Conservation (phyloP, 2,888 invertebrate species). For the Tanaodytes sp. region DNA sequence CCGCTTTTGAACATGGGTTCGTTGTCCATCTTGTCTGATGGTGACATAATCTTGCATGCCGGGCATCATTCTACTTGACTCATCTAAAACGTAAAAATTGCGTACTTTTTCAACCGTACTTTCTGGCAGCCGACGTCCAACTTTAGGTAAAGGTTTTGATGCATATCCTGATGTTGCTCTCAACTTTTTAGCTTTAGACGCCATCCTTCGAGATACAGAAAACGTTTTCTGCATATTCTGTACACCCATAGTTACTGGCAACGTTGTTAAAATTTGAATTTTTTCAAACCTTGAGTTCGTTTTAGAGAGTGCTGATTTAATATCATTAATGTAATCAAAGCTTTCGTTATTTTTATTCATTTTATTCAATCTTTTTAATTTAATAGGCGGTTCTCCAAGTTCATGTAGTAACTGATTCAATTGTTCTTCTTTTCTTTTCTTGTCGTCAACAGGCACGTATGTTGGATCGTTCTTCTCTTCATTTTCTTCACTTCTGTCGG, state of each 20-base stretch:
- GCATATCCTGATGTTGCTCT: conserved; percentile 3
- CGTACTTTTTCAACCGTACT: background rate
- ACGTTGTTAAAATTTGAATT: background rate
- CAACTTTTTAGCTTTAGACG: conserved; percentile 1
- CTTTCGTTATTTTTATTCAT: background rate
- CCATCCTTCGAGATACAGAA: background rate
- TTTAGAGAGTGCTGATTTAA: background rate
- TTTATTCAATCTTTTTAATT: background rate
- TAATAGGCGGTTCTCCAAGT: background rate
- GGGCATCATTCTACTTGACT: conserved; percentile 7
- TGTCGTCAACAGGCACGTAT: background rate
- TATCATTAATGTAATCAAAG: background rate
- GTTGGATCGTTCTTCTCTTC: background rate
- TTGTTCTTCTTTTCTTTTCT: conserved; percentile 3
- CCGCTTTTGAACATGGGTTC: background rate
- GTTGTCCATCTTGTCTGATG: background rate
- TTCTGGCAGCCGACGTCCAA: conserved; percentile 4
- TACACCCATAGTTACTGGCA: background rate
- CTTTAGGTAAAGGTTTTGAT: background rate
- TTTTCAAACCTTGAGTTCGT: background rate
- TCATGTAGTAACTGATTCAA: background rate
- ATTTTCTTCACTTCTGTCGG: background rate
- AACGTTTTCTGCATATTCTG: background rate
- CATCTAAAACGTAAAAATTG: conserved; percentile 2
- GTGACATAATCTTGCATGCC: background rate